Evolutionary conservation across 2,113 vertebrate genomes (phyloP).

Genomic region (Casuarius casuarius): DNA sequence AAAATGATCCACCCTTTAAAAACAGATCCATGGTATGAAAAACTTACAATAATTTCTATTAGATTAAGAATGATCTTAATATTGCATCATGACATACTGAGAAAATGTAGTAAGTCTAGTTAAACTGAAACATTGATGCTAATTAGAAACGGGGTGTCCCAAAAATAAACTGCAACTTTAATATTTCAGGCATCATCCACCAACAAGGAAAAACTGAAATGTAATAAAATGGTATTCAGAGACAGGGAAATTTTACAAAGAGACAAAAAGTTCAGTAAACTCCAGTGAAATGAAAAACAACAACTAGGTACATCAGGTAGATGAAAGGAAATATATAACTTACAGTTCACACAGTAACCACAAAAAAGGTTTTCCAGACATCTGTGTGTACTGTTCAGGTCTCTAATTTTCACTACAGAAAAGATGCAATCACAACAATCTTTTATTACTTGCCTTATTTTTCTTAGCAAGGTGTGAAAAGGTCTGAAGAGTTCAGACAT

Average conservation of each 20-base stretch:
- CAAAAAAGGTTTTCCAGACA: not conserved
- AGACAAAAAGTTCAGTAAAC: not conserved
- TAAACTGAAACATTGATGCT: not conserved
- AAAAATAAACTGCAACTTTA: constrained; percentile 12
- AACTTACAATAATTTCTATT: not conserved
- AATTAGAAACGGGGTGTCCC: constrained; percentile 41
- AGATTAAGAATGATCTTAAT: not conserved
- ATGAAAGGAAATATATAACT: not conserved
- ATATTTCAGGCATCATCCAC: not conserved
- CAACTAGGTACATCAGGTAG: not conserved
- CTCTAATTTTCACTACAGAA: not conserved
- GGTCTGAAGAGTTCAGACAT: constrained; percentile 98
- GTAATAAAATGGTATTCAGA: not conserved
- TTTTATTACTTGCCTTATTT: constrained; percentile 87
- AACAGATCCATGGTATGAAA: not conserved
- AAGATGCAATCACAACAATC: not conserved
- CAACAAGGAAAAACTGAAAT: not conserved
- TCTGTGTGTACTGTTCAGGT: not conserved
- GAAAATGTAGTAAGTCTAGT: constrained; percentile 27
- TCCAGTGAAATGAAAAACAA: not conserved
- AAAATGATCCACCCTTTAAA: not conserved
- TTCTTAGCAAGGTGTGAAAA: constrained; percentile 93
- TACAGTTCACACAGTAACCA: not conserved
- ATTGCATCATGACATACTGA: not conserved
- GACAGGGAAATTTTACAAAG: not conserved